A percentile compares a stretch with the other conserved stretches of the same genome.
Evolutionary conservation across 2,113 vertebrate genomes (phyloP).

Genomic region (Machaerirhynchus nigripectus): DNA sequence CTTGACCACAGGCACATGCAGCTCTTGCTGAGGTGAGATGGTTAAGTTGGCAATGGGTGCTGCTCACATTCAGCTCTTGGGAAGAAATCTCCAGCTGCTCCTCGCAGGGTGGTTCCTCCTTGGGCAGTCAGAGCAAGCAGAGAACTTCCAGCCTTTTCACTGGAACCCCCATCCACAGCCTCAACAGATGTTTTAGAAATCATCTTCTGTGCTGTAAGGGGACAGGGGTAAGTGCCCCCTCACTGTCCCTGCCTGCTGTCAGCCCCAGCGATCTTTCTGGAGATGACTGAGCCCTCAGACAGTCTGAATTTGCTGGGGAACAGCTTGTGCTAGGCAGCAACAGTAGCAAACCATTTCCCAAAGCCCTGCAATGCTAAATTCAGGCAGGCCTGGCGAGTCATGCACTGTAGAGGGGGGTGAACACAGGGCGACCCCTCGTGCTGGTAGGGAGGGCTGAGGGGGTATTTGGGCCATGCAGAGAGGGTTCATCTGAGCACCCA

Average conservation of each 20-base stretch:
- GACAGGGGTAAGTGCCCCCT: background rate
- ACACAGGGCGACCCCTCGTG: accelerated
- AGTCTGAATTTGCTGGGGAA: background rate
- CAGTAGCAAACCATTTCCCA: background rate
- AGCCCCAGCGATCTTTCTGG: background rate
- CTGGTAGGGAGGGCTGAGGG: background rate
- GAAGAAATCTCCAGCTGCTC: background rate
- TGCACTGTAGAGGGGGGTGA: background rate
- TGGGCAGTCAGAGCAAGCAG: background rate
- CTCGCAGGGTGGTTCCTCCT: accelerated
- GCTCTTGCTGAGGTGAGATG: background rate
- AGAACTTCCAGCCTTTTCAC: background rate
- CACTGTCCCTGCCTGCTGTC: background rate
- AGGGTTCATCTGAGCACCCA: background rate
- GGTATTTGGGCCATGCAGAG: background rate
- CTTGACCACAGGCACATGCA: background rate
- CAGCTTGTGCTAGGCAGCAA: background rate
- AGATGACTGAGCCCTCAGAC: background rate
- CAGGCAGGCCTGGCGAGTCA: background rate
- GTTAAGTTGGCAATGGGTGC: background rate
- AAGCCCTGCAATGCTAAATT: background rate
- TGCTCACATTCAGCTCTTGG: background rate
- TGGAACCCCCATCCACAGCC: background rate
- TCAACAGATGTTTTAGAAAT: background rate
- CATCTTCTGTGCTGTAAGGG: background rate